Evolutionary conservation across 2,888 invertebrate species (phyloP).

Genomic region (Tineola bisselliella): DNA sequence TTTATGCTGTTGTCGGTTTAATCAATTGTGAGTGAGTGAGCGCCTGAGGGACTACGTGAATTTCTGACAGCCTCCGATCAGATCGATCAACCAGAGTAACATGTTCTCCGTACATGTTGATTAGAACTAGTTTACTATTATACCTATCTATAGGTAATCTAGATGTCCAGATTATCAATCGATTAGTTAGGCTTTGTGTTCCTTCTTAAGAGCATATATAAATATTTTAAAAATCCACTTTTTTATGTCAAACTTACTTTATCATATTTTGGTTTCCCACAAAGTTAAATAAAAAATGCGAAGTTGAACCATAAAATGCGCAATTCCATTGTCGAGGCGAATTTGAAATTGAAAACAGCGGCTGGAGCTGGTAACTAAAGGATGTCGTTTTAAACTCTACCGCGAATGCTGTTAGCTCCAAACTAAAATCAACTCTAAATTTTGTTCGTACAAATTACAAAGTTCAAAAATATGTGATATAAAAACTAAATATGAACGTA

Average conservation of each 20-base stretch:
- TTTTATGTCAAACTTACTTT: no score
- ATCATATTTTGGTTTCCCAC: not conserved
- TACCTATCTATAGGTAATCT: not conserved
- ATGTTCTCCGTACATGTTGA: not conserved
- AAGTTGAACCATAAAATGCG: constrained; percentile 11
- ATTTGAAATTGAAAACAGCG: constrained; percentile 60
- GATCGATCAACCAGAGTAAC: not conserved
- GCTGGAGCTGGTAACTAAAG: constrained; percentile 26
- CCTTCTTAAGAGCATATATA: no score
- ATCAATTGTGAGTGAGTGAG: constrained; percentile 2
- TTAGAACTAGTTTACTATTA: not conserved
- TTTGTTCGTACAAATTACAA: not conserved
- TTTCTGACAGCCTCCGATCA: not conserved
- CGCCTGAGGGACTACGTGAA: not conserved
- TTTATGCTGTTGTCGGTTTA: not conserved
- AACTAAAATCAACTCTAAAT: not conserved
- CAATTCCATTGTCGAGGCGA: constrained; percentile 43
- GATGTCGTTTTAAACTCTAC: constrained; percentile 5
- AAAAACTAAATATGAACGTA: not conserved
- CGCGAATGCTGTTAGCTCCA: not conserved
- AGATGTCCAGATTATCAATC: no score
- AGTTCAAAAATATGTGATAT: not conserved
- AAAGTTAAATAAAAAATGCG: not conserved
- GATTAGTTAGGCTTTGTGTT: no score
- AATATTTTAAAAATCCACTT: no score